Evolutionary conservation across 2,113 vertebrate species (phyloP), one percentile per base, ranked within the genome.

Genomic region (Cavia aperea): DNA sequence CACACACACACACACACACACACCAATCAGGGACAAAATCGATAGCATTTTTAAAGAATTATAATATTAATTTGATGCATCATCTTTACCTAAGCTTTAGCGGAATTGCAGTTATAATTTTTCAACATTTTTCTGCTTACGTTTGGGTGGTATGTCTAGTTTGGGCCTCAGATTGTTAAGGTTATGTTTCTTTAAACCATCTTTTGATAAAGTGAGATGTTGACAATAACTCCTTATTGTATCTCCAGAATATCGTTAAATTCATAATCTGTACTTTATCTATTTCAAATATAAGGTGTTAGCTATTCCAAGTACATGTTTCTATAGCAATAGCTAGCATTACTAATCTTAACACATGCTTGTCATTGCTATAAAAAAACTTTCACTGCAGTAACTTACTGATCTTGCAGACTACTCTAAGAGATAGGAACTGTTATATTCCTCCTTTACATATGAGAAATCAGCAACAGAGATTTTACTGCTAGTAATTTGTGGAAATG

Each of bases 211-310:
- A 82, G 70, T 78, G 56, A 72, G n/a, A 63, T 75, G 1, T 5
- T 62, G 10, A 31, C 43, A 73, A 75, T 26, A 84, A 79, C 21
- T 43, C 43, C 13, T 62, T 66, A 26, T 21, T 78, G 19, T 36
- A 16, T 70, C 12, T 88, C 8, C 49, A 70, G 58, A 90, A 86
- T 81, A 70, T 14, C 49, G 7, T 56, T 79, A 63, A 73, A 5
- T 82, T 26, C 46, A 29, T 88, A 33, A 62, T 43, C 1, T 54
- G 23, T 33, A 54, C 4, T 60, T 92, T 5, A 66, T 14, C 33
- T 65, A 31, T n/a, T 93, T 91, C 26, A 79, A 81, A 83, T 66
- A 60, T 54, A 70, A 92, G 19, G 66, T 78, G 86, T 81, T 86
- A 82, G 29, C 9, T 89, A 29, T 65, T 92, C 24, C 43, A 39